phyloP scores from a whole-genome alignment of 2,797 vertebrate genomes.

The Prunella strophiata region DNA sequence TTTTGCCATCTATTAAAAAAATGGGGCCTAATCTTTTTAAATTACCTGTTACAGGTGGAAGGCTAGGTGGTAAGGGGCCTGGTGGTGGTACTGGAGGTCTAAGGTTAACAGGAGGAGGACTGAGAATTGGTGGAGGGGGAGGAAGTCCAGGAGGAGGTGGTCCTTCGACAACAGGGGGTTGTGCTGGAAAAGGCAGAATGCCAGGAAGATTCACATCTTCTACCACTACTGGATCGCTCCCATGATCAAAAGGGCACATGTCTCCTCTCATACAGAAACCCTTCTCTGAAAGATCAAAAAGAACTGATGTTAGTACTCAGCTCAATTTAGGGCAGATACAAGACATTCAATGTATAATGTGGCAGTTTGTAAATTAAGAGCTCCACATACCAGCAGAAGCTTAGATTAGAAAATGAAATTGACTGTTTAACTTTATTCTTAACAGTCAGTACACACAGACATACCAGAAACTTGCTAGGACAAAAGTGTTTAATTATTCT shows the following conservation, averaged over 20 bases:
- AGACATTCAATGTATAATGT: neutral
- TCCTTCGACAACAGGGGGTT: constrained; percentile 91
- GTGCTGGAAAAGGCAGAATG: constrained; percentile 94
- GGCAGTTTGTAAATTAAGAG: neutral
- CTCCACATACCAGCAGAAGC: neutral
- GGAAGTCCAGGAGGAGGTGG: constrained; percentile 90
- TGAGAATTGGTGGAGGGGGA: constrained; percentile 89
- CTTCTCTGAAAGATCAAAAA: constrained; percentile 84
- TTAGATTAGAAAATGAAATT: neutral
- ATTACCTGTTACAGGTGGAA: constrained; percentile 93
- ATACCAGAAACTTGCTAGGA: neutral
- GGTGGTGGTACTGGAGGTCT: constrained; percentile 93
- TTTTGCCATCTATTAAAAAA: neutral
- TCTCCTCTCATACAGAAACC: constrained; percentile 98
- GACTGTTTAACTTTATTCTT: neutral
- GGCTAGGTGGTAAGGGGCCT: constrained; percentile 91
- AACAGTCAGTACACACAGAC: neutral
- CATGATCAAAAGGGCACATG: constrained; percentile 97
- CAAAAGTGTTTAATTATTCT: neutral
- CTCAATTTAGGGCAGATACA: neutral
- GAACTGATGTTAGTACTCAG: neutral
- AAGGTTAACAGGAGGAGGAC: constrained; percentile 91
- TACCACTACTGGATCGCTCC: constrained; percentile 96
- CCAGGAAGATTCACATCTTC: constrained; percentile 96
- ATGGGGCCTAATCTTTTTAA: neutral